Evolutionary conservation across 2,113 vertebrate genomes (phyloP).

Genomic region (Sceloporus undulatus): DNA sequence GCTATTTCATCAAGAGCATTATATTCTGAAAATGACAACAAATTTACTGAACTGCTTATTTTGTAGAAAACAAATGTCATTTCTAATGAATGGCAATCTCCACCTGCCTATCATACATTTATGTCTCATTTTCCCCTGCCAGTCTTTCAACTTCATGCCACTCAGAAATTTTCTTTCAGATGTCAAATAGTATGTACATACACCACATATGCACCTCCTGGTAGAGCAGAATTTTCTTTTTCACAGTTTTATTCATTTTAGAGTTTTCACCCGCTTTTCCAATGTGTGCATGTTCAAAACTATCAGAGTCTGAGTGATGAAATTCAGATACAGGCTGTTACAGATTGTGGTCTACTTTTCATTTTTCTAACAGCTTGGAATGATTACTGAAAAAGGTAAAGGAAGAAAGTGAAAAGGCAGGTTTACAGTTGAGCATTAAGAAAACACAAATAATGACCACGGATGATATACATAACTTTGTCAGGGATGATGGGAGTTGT

Average conservation of each 20-base stretch:
- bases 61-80: constrained; percentile 33
- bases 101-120: constrained; percentile 30
- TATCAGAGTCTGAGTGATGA: not conserved
- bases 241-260: not conserved
- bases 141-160: not conserved
- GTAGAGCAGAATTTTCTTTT: not conserved
- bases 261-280: not conserved
- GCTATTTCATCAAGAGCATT: constrained; percentile 45
- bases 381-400: too few relatives aligned
- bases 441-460: too few relatives aligned
- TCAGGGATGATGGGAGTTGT: too few relatives aligned
- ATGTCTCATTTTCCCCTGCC: constrained; percentile 35
- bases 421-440: too few relatives aligned
- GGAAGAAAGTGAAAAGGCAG: too few relatives aligned
- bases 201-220: not conserved
- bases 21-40: constrained; percentile 59
- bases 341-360: not conserved
- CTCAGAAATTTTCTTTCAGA: not conserved
- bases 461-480: too few relatives aligned
- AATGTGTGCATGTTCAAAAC: not conserved
- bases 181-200: rapidly evolving
- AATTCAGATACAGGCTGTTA: not conserved
- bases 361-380: not conserved
- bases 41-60: constrained; percentile 45
- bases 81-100: constrained; percentile 32